Conservation (phyloP, 2,797 vertebrate species). For the Silurus lanzhouensis region DNA sequence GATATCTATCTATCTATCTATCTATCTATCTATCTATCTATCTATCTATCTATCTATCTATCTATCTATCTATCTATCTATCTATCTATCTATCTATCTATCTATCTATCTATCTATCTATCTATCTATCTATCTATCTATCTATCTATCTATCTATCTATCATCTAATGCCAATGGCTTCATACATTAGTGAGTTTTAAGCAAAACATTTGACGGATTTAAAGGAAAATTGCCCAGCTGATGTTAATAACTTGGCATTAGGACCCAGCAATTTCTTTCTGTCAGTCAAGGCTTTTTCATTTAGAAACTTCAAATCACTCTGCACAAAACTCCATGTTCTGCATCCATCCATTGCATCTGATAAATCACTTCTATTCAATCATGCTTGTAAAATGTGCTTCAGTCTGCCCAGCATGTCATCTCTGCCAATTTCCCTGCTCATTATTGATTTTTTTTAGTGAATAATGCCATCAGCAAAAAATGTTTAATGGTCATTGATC, state of each 20-base stretch:
- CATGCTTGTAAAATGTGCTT: slow-evolving; percentile 6
- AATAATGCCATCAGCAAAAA: slow-evolving; percentile 13
- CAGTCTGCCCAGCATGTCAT: slow-evolving; percentile 1
- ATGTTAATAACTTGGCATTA: neutral
- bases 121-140: neutral
- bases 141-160: neutral
- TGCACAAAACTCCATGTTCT: neutral
- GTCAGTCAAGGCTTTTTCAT: neutral
- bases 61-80: neutral
- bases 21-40: neutral
- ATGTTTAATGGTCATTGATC: neutral
- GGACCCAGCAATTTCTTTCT: neutral
- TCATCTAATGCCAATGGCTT: neutral
- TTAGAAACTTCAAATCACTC: neutral
- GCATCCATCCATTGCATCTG: neutral
- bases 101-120: neutral
- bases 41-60: too few species aligned
- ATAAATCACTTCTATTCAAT: neutral
- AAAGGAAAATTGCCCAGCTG: neutral
- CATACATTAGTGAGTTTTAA: neutral
- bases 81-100: neutral
- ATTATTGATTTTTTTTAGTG: slow-evolving; percentile 5
- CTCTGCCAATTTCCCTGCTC: slow-evolving; percentile 1
- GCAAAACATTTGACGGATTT: neutral
- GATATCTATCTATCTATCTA: too few species aligned